Evolutionary conservation across 1,140 invertebrate species (phyloP).

Genomic region (Trachymyrmex cornetzi): DNA sequence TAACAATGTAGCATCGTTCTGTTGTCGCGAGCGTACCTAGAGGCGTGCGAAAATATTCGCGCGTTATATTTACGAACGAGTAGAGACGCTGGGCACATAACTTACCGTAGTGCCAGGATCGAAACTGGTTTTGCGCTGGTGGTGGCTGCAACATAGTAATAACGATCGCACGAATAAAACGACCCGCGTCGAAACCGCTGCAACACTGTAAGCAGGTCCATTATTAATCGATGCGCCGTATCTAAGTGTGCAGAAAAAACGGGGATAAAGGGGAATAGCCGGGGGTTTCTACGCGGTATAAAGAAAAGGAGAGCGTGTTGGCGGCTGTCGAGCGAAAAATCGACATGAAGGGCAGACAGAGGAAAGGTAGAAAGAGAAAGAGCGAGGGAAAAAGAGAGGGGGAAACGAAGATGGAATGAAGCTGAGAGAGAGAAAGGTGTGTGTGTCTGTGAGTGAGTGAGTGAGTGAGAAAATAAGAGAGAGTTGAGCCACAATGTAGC

Average conservation of each 20-base stretch:
- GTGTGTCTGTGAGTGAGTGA: too few species aligned
- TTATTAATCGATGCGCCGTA: conserved; percentile 59
- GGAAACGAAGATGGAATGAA: neutral
- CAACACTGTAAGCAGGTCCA: conserved; percentile 57
- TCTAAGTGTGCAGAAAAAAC: conserved; percentile 45
- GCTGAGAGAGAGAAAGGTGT: neutral
- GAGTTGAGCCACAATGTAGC: neutral
- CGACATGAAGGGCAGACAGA: conserved; percentile 24
- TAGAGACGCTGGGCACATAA: conserved; percentile 38
- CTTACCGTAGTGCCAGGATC: conserved; percentile 57
- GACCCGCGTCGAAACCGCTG: conserved; percentile 38
- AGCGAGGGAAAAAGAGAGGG: neutral
- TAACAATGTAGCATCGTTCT: neutral
- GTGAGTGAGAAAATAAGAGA: neutral
- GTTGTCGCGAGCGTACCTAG: neutral
- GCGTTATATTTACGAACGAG: conserved; percentile 55
- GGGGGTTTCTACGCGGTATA: neutral
- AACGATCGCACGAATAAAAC: conserved; percentile 64
- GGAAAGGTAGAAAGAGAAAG: neutral
- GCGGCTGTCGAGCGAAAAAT: conserved; percentile 47
- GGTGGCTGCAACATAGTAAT: conserved; percentile 70
- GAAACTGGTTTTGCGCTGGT: conserved; percentile 68
- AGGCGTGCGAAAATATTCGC: conserved; percentile 36
- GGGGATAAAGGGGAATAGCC: conserved; percentile 32
- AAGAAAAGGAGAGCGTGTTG: conserved; percentile 31